Conservation (phyloP, 2,797 vertebrate genomes). For the Agapornis canus region DNA sequence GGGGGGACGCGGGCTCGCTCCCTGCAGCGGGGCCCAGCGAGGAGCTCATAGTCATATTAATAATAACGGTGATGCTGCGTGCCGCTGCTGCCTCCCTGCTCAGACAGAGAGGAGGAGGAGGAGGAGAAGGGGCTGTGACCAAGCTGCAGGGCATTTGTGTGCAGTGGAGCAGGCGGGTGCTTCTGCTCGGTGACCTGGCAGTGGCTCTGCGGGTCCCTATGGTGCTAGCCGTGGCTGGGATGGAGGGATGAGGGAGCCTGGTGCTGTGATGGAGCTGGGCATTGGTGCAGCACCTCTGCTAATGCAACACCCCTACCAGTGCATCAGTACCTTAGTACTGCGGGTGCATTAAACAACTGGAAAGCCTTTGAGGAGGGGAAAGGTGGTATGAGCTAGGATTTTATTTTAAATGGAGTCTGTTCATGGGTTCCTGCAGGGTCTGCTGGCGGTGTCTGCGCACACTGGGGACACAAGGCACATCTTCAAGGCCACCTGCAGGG, state of each 20-base stretch:
- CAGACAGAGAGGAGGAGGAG: not conserved
- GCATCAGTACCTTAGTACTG: fast-evolving
- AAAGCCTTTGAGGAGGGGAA: not conserved
- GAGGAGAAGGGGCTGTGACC: not conserved
- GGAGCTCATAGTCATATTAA: not conserved
- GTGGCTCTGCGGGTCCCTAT: not conserved
- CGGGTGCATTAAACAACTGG: not conserved
- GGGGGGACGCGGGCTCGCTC: fast-evolving
- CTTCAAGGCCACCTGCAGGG: not conserved
- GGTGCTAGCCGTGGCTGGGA: not conserved
- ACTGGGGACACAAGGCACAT: fast-evolving
- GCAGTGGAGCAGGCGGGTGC: not conserved
- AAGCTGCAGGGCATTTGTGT: not conserved
- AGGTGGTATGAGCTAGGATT: not conserved
- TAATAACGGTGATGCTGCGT: fast-evolving
- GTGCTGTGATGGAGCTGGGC: not conserved
- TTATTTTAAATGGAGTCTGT: not conserved
- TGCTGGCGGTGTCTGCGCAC: fast-evolving
- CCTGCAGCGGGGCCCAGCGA: not conserved
- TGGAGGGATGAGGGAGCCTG: not conserved
- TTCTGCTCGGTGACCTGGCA: not conserved
- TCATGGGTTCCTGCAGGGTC: not conserved
- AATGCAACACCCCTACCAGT: not conserved
- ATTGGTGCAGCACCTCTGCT: not conserved
- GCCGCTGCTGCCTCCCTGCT: not conserved